Percentiles rank a stretch among this genome's conserved stretches.
These are phyloP conservation scores for Sinocyclocheilus rhinocerous DNA, from an alignment of 2,113 vertebrate species.

Conservation along the genomic window DNA sequence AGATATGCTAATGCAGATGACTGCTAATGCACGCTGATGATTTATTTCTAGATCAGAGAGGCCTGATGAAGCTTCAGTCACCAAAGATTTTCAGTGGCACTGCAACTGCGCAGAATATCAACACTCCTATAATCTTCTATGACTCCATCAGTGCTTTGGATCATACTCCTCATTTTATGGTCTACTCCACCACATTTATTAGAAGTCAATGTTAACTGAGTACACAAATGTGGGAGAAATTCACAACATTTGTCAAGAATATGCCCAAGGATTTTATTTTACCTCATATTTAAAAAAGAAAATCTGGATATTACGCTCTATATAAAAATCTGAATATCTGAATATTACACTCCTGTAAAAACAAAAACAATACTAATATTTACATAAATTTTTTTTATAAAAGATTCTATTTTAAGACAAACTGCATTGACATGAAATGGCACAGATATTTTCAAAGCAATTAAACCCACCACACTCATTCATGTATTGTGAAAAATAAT, in stretches of 20 bases:
- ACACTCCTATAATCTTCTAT: not conserved
- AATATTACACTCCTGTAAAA: not conserved
- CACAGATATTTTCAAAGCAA: no score
- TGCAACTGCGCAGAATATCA: not conserved
- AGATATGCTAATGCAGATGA: conserved; percentile 18
- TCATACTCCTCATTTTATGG: not conserved
- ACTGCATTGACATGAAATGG: no score
- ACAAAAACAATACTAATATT: not conserved
- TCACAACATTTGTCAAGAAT: not conserved
- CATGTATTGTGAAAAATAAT: no score
- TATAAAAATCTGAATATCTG: not conserved
- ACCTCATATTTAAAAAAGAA: not conserved
- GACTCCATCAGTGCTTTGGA: not conserved
- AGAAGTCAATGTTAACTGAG: not conserved
- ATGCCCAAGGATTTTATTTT: not conserved
- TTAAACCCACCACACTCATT: no score
- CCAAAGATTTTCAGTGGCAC: not conserved
- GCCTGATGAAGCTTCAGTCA: conserved; percentile 28
- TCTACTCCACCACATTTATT: not conserved
- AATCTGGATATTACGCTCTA: not conserved
- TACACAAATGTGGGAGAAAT: not conserved
- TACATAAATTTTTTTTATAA: not conserved
- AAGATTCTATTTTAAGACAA: not conserved
- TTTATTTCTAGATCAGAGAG: conserved; percentile 23
- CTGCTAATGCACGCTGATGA: conserved; percentile 20